Conservation (phyloP, 30 jellyfish, hydroid and myxozoan species). For the Turritopsis dohrnii region DNA sequence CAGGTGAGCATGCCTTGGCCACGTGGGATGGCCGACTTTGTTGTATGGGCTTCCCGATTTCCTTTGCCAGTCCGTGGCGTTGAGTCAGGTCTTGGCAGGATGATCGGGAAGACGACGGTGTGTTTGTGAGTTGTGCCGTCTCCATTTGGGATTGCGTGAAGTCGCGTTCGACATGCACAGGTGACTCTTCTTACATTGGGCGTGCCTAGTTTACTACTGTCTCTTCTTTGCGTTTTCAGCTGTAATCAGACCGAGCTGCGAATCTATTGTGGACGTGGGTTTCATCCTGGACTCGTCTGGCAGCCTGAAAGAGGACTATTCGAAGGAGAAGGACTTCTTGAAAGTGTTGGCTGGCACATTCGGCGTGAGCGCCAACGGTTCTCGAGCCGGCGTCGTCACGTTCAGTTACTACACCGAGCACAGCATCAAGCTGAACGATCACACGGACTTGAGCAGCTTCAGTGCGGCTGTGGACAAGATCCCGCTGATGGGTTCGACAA, state of each 20-base stretch:
- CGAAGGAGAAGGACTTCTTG: constrained; percentile 6
- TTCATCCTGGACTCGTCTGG: constrained; percentile 7
- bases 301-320: background rate
- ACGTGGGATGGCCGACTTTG: too few species aligned
- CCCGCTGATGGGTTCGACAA: constrained; percentile 1
- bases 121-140: background rate
- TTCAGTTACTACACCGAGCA: constrained; percentile 14
- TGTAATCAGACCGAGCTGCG: background rate
- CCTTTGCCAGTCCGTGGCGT: too few species aligned
- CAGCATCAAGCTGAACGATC: constrained; percentile 8
- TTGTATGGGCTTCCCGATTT: too few species aligned
- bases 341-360: background rate
- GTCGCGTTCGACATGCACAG: background rate
- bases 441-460: background rate
- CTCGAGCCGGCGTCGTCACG: constrained; percentile 2
- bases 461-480: background rate
- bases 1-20: constrained; percentile 2
- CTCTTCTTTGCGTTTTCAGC: background rate
- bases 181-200: background rate
- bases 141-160: background rate
- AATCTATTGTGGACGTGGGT: constrained; percentile 1
- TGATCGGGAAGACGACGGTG: background rate
- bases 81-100: too few species aligned
- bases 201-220: background rate
- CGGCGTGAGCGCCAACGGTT: background rate